These are phyloP conservation scores for Ptilonorhynchus violaceus DNA, from an alignment of 2,113 vertebrate genomes.

Conservation along the genomic window DNA sequence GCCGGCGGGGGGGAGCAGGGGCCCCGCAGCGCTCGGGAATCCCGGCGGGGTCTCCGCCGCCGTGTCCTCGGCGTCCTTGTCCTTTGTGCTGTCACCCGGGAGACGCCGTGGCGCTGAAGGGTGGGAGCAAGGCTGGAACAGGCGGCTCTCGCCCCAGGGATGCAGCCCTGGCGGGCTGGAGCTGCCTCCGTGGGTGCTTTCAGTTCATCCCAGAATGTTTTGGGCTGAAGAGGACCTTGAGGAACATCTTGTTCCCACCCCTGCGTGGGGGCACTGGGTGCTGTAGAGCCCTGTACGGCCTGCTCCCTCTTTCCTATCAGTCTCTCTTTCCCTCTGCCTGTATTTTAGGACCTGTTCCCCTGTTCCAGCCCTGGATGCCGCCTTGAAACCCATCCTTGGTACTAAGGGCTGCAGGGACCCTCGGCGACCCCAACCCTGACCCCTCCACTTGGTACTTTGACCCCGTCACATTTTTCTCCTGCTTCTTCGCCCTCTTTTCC, in stretches of 20 bases:
- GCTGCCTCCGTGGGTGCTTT: neutral
- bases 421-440: accelerated
- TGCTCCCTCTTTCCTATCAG: neutral
- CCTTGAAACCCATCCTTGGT: neutral
- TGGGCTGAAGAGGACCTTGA: neutral
- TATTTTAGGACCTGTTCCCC: neutral
- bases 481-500: neutral
- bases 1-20: neutral
- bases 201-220: neutral
- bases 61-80: neutral
- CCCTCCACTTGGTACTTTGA: neutral
- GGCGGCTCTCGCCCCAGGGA: neutral
- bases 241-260: neutral
- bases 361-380: neutral
- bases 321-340: neutral
- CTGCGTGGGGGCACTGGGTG: neutral
- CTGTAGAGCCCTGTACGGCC: neutral
- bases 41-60: accelerated
- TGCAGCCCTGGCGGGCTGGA: neutral
- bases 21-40: neutral
- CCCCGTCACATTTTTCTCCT: neutral
- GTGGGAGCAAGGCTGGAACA: neutral
- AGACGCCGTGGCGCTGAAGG: neutral
- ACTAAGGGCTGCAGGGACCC: accelerated
- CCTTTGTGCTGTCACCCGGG: neutral